Percentiles rank a stretch among this genome's conserved stretches.
Evolutionary conservation across 1,140 invertebrate genomes (phyloP).

Genomic region (Drosophila ficusphila): DNA sequence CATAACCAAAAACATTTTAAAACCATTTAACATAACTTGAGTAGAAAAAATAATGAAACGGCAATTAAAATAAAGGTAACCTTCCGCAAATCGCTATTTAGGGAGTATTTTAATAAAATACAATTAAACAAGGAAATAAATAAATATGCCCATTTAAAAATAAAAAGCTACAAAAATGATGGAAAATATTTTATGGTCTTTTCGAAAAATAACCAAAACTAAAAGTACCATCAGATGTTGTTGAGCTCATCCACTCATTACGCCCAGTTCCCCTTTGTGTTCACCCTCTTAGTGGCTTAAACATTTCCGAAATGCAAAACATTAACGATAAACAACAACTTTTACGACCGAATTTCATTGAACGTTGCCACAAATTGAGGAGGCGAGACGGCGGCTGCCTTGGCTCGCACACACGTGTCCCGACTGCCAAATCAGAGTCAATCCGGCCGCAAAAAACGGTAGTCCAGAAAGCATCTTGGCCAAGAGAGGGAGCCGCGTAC

Average conservation of each 20-base stretch:
- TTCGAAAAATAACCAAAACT: background rate
- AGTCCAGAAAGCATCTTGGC: slow-evolving; percentile 63
- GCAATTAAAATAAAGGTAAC: no score
- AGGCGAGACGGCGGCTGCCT: slow-evolving; percentile 30
- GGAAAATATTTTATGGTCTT: background rate
- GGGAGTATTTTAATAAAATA: no score
- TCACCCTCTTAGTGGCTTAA: slow-evolving; percentile 7
- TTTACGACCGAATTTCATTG: slow-evolving; percentile 77
- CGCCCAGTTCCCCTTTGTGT: slow-evolving; percentile 1
- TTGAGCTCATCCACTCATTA: slow-evolving; percentile 52
- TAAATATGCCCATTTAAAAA: no score
- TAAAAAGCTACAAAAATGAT: no score
- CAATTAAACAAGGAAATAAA: no score
- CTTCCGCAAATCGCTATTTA: no score
- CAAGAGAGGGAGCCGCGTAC: slow-evolving; percentile 46
- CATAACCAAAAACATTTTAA: no score
- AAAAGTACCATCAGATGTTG: slow-evolving; percentile 33
- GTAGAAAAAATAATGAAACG: no score
- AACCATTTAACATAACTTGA: no score
- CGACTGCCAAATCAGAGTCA: slow-evolving; percentile 71
- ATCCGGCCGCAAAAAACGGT: slow-evolving; percentile 53
- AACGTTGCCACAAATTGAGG: slow-evolving; percentile 67
- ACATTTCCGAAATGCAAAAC: slow-evolving; percentile 69
- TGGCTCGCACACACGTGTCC: slow-evolving; percentile 54
- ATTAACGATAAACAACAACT: slow-evolving; percentile 74